Percentiles rank a stretch among this genome's conserved stretches.
Conservation (phyloP, 2,888 invertebrate genomes). For the Torymus auratus region DNA sequence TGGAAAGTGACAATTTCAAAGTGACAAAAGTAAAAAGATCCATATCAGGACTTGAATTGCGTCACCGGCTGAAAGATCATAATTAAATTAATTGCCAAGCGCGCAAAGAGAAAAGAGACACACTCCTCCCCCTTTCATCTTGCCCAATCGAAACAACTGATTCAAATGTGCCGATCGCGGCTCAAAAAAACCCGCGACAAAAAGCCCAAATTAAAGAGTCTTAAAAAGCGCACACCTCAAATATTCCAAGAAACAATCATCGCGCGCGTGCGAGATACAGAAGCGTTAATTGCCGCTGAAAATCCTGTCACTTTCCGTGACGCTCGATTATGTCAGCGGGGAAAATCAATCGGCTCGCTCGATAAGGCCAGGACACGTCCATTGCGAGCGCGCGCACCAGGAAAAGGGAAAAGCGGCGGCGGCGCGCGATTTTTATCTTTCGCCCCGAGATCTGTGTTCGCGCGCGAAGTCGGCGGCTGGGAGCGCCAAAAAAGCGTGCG, state of each 20-base stretch:
- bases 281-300: constrained; percentile 45
- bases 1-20: neutral
- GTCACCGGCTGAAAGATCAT: constrained; percentile 2
- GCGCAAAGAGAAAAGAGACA: neutral
- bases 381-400: constrained; percentile 27
- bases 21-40: constrained; percentile 1
- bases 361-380: neutral
- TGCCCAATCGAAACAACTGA: constrained; percentile 14
- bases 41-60: neutral
- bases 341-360: constrained; percentile 31
- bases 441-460: constrained; percentile 22
- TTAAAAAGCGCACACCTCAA: constrained; percentile 24
- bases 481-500: constrained; percentile 61
- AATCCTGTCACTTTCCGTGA: constrained; percentile 22
- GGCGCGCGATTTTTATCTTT: constrained; percentile 37
- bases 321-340: constrained; percentile 36
- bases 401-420: constrained; percentile 46
- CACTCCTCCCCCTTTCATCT: neutral
- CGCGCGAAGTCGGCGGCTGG: no score
- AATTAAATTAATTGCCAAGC: constrained; percentile 45
- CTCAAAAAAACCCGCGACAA: neutral
- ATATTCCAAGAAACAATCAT: constrained; percentile 47
- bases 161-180: neutral
- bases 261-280: neutral
- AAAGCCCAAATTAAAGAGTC: neutral